Evolutionary conservation across 2,113 vertebrate genomes (phyloP), one percentile per base, ranked within the genome.

Genomic region (Corythornis vintsioides): DNA sequence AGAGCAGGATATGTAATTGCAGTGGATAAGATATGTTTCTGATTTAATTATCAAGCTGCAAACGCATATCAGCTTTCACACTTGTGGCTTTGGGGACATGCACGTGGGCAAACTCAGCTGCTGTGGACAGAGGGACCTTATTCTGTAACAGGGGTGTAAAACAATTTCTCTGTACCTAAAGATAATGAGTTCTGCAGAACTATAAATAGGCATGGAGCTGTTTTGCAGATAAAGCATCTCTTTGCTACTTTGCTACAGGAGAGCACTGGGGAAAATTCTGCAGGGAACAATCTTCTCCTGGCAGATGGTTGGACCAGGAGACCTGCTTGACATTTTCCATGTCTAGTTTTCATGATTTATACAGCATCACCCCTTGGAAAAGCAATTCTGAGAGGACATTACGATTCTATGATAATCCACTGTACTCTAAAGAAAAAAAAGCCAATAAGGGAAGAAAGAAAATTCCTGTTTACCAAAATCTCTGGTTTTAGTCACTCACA

Each of bases 271-370:
- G 64, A n/a, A 94, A 89, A 94, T 80, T 94, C 92, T 89, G 60
- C 84, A 86, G 94, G 94, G 94, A 94, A 77, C 91, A 93, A 93
- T 96, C 82, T 92, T 66, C 80, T 89, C 24, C 47, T 80, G 84
- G 84, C 92, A 60, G 82, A 93, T 71, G 71, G 91, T 40, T 87
- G 89, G 91, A 91, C 74, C 71, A 93, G 64, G 78, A 93, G 75
- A 95, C 74, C 78, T 71, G 79, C 75, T 87, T 2, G 8, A 89
- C 74, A 87, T 88, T 92, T 95, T 70, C 78, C 64, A 48, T 60
- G 86, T 92, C 91, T 96, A 93, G 52, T 94, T 96, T 91, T 76
- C 60, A 71, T 91, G 89, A 96, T 94, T 94, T 90, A 95, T 89
- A 80, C 13, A 72, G 4, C 47, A 77, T 60, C 75, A 85, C 31